Conservation (phyloP, 1,140 invertebrate species). For the Goniozus legneri region DNA sequence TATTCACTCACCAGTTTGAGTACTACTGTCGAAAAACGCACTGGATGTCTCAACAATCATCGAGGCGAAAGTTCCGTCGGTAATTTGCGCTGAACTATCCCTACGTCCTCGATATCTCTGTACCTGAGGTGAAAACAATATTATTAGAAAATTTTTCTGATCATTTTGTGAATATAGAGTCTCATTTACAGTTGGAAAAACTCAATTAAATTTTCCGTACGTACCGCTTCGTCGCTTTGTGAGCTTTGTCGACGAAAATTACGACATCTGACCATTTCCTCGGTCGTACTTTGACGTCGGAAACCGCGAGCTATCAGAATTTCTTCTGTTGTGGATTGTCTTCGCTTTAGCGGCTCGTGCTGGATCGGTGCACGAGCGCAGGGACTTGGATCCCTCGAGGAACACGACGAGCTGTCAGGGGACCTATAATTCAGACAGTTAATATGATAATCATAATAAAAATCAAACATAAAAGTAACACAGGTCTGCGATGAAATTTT, state of each 20-base stretch:
- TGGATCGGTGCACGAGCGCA: slow-evolving; percentile 57
- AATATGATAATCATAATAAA: no score
- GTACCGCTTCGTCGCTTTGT: slow-evolving; percentile 71
- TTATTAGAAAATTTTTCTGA: slow-evolving; percentile 7
- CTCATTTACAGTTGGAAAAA: neutral
- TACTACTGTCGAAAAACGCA: slow-evolving; percentile 88
- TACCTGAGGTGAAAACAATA: slow-evolving; percentile 36
- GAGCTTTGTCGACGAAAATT: slow-evolving; percentile 81
- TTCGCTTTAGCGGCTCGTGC: slow-evolving; percentile 69
- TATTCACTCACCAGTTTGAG: slow-evolving; percentile 84
- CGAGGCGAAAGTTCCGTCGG: slow-evolving; percentile 85
- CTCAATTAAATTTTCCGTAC: slow-evolving; percentile 7
- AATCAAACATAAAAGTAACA: no score
- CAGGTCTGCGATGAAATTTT: neutral
- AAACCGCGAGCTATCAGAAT: slow-evolving; percentile 87
- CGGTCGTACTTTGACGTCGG: slow-evolving; percentile 82
- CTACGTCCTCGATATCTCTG: slow-evolving; percentile 70
- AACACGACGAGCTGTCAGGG: slow-evolving; percentile 55
- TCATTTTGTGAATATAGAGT: neutral
- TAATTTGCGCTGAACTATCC: slow-evolving; percentile 85
- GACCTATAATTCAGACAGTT: slow-evolving; percentile 43
- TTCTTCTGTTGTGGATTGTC: slow-evolving; percentile 88
- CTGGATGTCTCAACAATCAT: slow-evolving; percentile 91
- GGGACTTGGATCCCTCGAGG: slow-evolving; percentile 66
- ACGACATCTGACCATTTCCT: slow-evolving; percentile 86